Evolutionary conservation across 2,113 vertebrate species (phyloP).

Genomic region (Pagrus major): DNA sequence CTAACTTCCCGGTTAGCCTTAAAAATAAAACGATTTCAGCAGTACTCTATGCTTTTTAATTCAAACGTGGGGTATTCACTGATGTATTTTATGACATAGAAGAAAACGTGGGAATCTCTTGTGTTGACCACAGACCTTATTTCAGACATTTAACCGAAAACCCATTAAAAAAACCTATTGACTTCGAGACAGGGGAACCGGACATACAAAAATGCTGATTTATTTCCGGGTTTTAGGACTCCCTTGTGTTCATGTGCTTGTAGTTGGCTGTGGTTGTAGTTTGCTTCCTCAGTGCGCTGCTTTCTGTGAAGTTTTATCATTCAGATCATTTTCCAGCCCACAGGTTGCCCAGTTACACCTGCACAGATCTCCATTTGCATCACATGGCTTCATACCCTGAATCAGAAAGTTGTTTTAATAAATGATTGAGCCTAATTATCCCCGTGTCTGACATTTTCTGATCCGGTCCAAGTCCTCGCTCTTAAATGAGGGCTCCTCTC

Average conservation of each 20-base stretch:
- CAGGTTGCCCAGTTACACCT: neutral
- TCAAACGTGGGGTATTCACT: no score
- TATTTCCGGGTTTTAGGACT: no score
- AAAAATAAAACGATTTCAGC: no score
- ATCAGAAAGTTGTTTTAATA: slow-evolving; percentile 48
- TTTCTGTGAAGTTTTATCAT: neutral
- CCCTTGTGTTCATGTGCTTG: neutral
- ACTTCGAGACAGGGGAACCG: no score
- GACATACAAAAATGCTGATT: no score
- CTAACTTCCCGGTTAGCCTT: no score
- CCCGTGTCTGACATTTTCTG: slow-evolving; percentile 11
- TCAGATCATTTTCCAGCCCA: slow-evolving; percentile 5
- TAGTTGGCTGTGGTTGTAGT: neutral
- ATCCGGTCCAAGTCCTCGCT: slow-evolving; percentile 10
- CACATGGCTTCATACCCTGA: slow-evolving; percentile 30
- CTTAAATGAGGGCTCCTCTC: slow-evolving; percentile 2
- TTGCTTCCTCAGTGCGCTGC: slow-evolving; percentile 6
- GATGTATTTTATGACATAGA: no score
- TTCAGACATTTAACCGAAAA: no score
- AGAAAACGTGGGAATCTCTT: no score
- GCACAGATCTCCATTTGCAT: slow-evolving; percentile 12
- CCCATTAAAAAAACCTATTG: no score
- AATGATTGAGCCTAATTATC: slow-evolving; percentile 44
- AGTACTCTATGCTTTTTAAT: no score
- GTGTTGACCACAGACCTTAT: no score